Evolutionary conservation across 2,888 invertebrate genomes (phyloP).

Genomic region (Eurytoma californica): DNA sequence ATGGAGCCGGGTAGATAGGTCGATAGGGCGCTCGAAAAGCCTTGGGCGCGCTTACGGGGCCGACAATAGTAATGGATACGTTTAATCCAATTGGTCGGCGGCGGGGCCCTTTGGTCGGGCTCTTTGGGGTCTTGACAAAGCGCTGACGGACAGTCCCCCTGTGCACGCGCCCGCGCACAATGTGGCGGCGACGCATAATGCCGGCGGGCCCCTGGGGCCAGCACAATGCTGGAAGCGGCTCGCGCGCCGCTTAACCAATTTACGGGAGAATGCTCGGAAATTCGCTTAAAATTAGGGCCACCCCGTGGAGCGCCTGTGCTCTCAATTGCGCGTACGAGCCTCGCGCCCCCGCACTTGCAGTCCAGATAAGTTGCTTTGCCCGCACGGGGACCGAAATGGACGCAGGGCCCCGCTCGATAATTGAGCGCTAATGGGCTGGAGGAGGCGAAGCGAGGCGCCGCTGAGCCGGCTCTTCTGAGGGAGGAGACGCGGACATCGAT

Average conservation of each 20-base stretch:
- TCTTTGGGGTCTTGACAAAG: slow-evolving; percentile 10
- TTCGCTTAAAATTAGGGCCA: slow-evolving; percentile 42
- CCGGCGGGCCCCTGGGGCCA: background rate
- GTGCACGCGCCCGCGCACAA: slow-evolving; percentile 43
- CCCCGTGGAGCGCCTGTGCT: slow-evolving; percentile 10
- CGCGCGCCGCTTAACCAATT: slow-evolving; percentile 47
- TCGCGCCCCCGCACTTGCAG: background rate
- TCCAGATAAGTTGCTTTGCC: slow-evolving; percentile 12
- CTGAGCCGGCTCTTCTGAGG: background rate
- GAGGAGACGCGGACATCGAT: slow-evolving; percentile 28
- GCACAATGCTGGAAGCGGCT: background rate
- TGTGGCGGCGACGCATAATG: slow-evolving; percentile 13
- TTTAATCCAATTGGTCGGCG: slow-evolving; percentile 73
- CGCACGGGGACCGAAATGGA: background rate
- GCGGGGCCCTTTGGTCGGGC: slow-evolving; percentile 22
- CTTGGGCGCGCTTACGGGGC: slow-evolving; percentile 47
- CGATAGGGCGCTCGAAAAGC: slow-evolving; percentile 18
- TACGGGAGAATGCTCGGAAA: slow-evolving; percentile 52
- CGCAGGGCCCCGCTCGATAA: slow-evolving; percentile 23
- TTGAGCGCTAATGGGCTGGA: slow-evolving; percentile 49
- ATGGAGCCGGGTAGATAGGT: slow-evolving; percentile 55
- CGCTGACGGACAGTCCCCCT: slow-evolving; percentile 4
- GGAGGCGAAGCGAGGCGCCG: slow-evolving; percentile 28
- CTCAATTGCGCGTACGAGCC: slow-evolving; percentile 16
- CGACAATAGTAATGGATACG: slow-evolving; percentile 73